Evolutionary conservation across 2,113 vertebrate species (phyloP), one percentile per base, ranked within the genome.

Genomic region (Acinonyx jubatus): DNA sequence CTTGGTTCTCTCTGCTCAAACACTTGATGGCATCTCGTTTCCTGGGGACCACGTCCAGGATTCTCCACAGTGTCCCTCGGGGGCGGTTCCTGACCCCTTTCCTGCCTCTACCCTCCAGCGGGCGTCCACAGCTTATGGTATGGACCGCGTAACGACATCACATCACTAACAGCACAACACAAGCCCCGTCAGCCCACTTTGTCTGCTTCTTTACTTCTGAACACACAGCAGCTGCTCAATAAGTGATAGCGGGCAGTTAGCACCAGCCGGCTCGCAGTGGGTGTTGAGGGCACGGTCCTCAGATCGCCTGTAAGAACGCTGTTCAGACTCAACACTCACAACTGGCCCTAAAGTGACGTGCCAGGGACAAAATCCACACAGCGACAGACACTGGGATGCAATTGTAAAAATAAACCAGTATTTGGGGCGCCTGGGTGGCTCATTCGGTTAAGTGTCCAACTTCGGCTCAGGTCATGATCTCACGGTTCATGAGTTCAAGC

Each of bases 251-350:
- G 18, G 18, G 5, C 1, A 29, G 38, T 2, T 2, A 27, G 45
- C 2, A 2, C 38, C 3, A 33, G 50, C 31, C 3, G 0, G 38
- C 7, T 41, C 1, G 0, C 0, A 3, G 2, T 0, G 15, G 27
- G 48, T 4, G 7, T 9, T 36, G 29, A 68, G 4, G 33, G 38
- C 3, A 1, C 13, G 0, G 73, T 12, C 27, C 36, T 5, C 3
- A 1, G 31, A 10, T 2, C 7, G 45, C 8, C 73, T 0, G 1
- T 0, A 0, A 12, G 9, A 18, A 8, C 6, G 7, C 69, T 0
- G 7, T 9, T 23, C 9, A 18, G 68, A 83, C 27, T 7, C 7
- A 9, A 3, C 7, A 3, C 68, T 21, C 50, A 5, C 1, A 0
- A 1, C 27, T 0, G 31, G 41, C 27, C 69, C n/a, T 31, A 0